A percentile compares a stretch with the other conserved stretches of the same genome.
Evolutionary conservation across 2,113 vertebrate genomes (phyloP).

Genomic region (Ramphastos sulfuratus): DNA sequence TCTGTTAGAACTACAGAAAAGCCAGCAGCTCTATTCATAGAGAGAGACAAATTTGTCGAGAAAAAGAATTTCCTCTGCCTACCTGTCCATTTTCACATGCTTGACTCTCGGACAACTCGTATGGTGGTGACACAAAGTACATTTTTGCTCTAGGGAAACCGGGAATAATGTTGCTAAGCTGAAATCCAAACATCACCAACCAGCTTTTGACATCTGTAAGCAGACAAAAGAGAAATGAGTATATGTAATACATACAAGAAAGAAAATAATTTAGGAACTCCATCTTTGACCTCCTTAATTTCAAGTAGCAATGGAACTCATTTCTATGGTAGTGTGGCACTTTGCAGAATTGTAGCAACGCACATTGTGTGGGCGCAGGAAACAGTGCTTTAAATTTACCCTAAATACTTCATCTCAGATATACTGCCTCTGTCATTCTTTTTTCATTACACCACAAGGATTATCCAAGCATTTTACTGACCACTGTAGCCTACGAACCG

Average conservation of each 20-base stretch:
- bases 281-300: not conserved
- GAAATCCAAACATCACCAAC: conserved; percentile 99
- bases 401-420: not conserved
- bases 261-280: not conserved
- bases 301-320: not conserved
- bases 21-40: not conserved
- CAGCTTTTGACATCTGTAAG: conserved; percentile 97
- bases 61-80: conserved; percentile 56
- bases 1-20: conserved; percentile 17
- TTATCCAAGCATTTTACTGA: not conserved
- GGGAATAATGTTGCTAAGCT: conserved; percentile 98
- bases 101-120: conserved; percentile 92
- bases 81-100: conserved; percentile 95
- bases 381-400: not conserved
- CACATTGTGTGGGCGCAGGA: not conserved
- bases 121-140: conserved; percentile 95
- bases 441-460: not conserved
- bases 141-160: conserved; percentile 95
- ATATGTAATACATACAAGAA: not conserved
- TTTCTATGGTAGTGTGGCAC: not conserved
- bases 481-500: not conserved
- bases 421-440: not conserved
- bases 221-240: conserved; percentile 4
- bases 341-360: not conserved
- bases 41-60: not conserved